Conservation (phyloP, 2,113 vertebrate genomes). For the Anoplopoma fimbria region DNA sequence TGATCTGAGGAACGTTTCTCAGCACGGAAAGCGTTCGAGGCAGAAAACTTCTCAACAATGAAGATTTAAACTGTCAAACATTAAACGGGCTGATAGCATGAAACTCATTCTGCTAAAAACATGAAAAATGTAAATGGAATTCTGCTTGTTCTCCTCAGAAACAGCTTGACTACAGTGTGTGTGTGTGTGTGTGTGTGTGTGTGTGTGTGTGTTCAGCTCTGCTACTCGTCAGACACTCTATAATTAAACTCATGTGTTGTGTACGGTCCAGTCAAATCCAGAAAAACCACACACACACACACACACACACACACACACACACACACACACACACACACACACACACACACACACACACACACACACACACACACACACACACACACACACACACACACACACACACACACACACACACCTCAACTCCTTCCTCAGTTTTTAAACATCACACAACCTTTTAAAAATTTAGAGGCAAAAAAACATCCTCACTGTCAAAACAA, state of each 20-base stretch:
- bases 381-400: no score
- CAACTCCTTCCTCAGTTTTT: not conserved
- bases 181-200: slow-evolving; percentile 9
- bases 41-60: not conserved
- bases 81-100: no score
- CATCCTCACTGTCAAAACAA: not conserved
- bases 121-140: not conserved
- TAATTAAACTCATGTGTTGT: slow-evolving; percentile 31
- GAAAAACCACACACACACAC: not conserved
- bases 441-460: not conserved
- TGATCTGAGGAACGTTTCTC: no score
- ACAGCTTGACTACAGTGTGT: no score
- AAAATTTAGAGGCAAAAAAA: not conserved
- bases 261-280: not conserved
- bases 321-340: not conserved
- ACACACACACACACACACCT: not conserved
- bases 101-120: not conserved
- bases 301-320: not conserved
- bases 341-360: no score
- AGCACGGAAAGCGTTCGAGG: no score
- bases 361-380: not conserved
- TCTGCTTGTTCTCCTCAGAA: no score
- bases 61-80: no score
- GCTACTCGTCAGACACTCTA: slow-evolving; percentile 21
- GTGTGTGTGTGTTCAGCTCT: slow-evolving; percentile 8